Conservation (phyloP, 2,888 invertebrate genomes). For the Cephus spinipes region DNA sequence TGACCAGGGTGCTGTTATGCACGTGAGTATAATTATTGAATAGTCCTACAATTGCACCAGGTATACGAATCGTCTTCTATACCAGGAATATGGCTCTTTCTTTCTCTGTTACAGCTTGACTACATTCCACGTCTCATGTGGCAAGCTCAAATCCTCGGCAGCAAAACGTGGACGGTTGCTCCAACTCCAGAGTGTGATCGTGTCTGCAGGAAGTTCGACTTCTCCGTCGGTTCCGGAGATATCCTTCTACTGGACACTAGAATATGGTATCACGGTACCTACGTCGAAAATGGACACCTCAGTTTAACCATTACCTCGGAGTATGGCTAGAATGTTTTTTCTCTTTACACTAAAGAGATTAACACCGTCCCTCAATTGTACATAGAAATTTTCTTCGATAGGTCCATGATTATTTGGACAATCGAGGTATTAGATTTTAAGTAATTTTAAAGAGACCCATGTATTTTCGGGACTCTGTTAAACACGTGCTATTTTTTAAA, state of each 20-base stretch:
- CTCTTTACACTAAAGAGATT: not conserved
- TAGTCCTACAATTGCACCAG: not conserved
- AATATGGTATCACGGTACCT: conserved; percentile 92
- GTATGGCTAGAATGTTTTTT: conserved; percentile 75
- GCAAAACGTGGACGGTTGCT: conserved; percentile 85
- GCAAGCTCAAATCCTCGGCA: conserved; percentile 91
- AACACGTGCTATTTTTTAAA: not conserved
- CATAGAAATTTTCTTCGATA: not conserved
- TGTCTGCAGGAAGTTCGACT: conserved; percentile 78
- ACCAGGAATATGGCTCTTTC: not conserved
- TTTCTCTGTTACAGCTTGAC: conserved; percentile 76
- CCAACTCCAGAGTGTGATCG: conserved; percentile 90
- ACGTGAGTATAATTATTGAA: conserved; percentile 72
- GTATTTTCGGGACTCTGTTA: not conserved
- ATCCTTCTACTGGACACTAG: conserved; percentile 91
- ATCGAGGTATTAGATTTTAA: not conserved
- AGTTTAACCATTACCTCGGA: conserved; percentile 92
- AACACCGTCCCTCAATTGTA: not conserved
- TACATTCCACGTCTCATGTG: conserved; percentile 92
- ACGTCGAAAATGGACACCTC: conserved; percentile 82
- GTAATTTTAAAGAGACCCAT: not conserved
- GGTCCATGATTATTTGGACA: not conserved
- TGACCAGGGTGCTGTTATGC: conserved; percentile 91
- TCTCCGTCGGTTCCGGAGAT: conserved; percentile 87
- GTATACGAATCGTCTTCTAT: not conserved